Evolutionary conservation across 2,797 vertebrate species (phyloP), one percentile per base, ranked within the genome.

Genomic region (Syngnathus acus): DNA sequence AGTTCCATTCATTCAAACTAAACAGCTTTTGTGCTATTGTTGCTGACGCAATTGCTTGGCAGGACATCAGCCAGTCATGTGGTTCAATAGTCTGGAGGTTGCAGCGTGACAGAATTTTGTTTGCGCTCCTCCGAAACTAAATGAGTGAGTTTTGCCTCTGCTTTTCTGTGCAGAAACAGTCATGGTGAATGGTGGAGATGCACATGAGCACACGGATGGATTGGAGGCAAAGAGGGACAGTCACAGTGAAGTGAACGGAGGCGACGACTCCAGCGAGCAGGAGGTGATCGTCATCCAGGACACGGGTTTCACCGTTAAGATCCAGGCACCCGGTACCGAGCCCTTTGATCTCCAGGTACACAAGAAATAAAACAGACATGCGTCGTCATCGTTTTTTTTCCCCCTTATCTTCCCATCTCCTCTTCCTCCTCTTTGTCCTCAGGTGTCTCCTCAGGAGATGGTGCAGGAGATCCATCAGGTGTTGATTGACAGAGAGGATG

Each of bases 261-360:
- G 84, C 8, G 97, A 98, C 0, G 96, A 95, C 1, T 89, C 92
- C 4, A 94, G 94, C 0, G 97, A 98, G 74, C 97, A 99, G 87
- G 97, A 99, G 84, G 97, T 99, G 79, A 99, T 99, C 5, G 97
- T 99, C 74, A 99, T 99, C 80, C 97, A 99, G 91, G 97, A 99
- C 85, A 99, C 97, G 0, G 97, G 97, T 71, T 99, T 99, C 82
- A 97, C 92, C 0, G 95, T 99, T 70, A 99, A 97, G 91, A 95
- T 99, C 81, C 94, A 95, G 73, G 95, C 93, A 0, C 96, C 97
- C 0, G 95, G 94, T n/a, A 92, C 94, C 0, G 97, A 99, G 84
- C 93, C 93, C 1, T 99, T 99, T 65, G 94, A 98, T 69, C 84
- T 99, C 69, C 97, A 99, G 93, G 97, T 99, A 88, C 45, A 23